Evolutionary conservation across 2,113 vertebrate genomes (phyloP), one percentile per base, ranked within the genome.

Genomic region (Ramphastos sulfuratus): DNA sequence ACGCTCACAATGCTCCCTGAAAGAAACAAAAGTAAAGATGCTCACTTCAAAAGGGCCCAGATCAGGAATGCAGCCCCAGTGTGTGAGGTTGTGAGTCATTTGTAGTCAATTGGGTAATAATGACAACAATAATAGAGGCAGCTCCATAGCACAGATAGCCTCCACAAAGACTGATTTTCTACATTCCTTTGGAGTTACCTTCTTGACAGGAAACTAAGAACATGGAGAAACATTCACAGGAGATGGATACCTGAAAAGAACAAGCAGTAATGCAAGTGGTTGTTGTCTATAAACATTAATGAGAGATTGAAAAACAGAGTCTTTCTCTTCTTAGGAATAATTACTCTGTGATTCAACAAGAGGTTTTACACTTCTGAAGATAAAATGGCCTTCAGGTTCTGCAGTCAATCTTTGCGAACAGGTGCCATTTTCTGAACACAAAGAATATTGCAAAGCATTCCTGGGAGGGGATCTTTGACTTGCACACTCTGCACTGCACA

Each of bases 1-100:
- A 99, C 99, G 3, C 99, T 99, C 84, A 99, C 99, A 88, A 99
- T 99, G 96, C 99, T 99, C 97, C 99, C 99, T 99, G 96, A 50
- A 95, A 95, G 44, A 86, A 72, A 78, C 15, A 84, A 86, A 70
- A 86, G 30, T 30, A 28, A 84, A 78, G 75, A 65, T 55, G 30
- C 10, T 85, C 18, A 63, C 42, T 91, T 77, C 23, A 52, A 66
- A 50, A 63, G 92, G 18, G 54, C 87, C 76, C 20, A 73, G 66
- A 31, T 52, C 28, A 2, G 0, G 88, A 67, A 69, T 7, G 24
- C 65, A 87, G 76, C 54, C 30, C 10, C 28, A 11, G 2, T 37
- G 10, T 7, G 16, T 16, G 42, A 33, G n/a, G 27, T 6, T 88
- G 65, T 25, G 44, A 85, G 39, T 15, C 2, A 3, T 16, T 31